phyloP scores from a whole-genome alignment of 2,888 invertebrate genomes.

The Macrophya annulata region DNA sequence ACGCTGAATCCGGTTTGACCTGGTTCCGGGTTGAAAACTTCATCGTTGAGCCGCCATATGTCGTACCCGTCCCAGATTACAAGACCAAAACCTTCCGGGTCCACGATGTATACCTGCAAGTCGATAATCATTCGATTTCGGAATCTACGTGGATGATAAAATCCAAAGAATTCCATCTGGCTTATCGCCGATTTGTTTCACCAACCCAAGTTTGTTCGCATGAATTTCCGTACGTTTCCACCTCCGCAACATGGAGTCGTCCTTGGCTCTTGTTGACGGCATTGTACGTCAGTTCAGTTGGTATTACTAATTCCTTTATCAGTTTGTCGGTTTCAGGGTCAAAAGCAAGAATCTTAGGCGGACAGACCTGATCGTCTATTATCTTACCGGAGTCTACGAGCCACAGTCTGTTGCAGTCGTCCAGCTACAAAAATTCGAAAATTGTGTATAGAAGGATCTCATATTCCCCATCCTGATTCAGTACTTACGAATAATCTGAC shows the following conservation, averaged over 20 bases:
- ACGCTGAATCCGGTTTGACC: slow-evolving; percentile 63
- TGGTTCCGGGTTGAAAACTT: slow-evolving; percentile 60
- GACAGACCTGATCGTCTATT: slow-evolving; percentile 83
- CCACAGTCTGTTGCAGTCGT: slow-evolving; percentile 86
- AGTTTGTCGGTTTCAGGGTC: slow-evolving; percentile 82
- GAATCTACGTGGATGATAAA: background rate
- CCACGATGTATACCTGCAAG: slow-evolving; percentile 67
- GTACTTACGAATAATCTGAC: slow-evolving; percentile 87
- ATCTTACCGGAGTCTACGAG: slow-evolving; percentile 87
- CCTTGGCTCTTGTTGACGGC: slow-evolving; percentile 57
- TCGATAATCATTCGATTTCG: background rate
- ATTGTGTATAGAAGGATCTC: background rate
- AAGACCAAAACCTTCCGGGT: slow-evolving; percentile 64
- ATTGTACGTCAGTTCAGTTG: slow-evolving; percentile 61
- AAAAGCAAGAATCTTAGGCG: slow-evolving; percentile 88
- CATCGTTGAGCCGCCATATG: slow-evolving; percentile 64
- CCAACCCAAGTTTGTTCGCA: background rate
- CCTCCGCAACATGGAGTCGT: slow-evolving; percentile 67
- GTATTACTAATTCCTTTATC: slow-evolving; percentile 66
- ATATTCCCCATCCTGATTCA: background rate
- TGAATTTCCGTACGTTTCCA: slow-evolving; percentile 59
- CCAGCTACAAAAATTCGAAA: slow-evolving; percentile 82
- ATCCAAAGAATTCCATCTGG: background rate
- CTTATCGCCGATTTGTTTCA: background rate
- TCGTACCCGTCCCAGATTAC: slow-evolving; percentile 61